Evolutionary conservation across 2,797 vertebrate species (phyloP).

Genomic region (Chelonia mydas): DNA sequence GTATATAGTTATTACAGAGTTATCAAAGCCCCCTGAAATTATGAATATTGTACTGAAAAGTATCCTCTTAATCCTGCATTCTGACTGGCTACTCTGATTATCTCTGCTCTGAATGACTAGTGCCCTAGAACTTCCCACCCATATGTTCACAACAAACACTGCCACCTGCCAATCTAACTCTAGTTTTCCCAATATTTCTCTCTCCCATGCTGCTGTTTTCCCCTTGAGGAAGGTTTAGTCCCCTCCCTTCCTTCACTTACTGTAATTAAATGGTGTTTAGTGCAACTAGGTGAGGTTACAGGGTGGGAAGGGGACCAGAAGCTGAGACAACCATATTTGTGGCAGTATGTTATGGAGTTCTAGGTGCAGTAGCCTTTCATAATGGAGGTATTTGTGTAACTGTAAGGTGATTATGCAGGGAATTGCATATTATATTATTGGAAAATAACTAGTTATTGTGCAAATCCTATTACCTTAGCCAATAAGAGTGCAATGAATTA

Average conservation of each 20-base stretch:
- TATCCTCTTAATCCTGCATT: not conserved
- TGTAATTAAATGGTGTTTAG: not conserved
- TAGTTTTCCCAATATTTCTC: not conserved
- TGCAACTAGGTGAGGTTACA: not conserved
- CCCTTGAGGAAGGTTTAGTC: not conserved
- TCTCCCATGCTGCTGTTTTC: too few species aligned
- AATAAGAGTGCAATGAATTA: not conserved
- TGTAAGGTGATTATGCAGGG: not conserved
- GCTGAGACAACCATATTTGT: not conserved
- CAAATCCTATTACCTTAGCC: accelerated
- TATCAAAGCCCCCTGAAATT: not conserved
- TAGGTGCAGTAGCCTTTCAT: not conserved
- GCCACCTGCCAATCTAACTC: not conserved
- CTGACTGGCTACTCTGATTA: not conserved
- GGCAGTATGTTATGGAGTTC: not conserved
- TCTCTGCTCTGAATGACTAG: not conserved
- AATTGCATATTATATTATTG: not conserved
- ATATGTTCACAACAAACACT: not conserved
- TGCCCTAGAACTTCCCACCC: not conserved
- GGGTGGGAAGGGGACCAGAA: not conserved
- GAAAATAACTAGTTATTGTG: not conserved
- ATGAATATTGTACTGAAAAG: not conserved
- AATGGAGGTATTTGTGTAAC: not conserved
- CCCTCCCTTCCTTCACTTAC: not conserved
- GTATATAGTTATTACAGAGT: not conserved